Evolutionary conservation across 2,888 invertebrate genomes (phyloP), one percentile per base, ranked within the genome.

Genomic region (Carabus problematicus): DNA sequence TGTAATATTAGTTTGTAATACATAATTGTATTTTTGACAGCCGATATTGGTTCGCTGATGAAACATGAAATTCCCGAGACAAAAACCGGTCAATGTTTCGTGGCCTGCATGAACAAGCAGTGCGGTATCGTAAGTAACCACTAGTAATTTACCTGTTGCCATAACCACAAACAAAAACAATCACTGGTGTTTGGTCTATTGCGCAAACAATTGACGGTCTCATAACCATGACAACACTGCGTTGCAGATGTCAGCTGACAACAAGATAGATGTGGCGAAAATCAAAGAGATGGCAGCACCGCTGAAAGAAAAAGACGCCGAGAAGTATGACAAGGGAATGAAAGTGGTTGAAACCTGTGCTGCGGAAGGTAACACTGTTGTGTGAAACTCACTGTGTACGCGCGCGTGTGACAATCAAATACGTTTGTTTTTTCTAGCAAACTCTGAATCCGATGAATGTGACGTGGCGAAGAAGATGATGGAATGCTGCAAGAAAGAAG

Each of bases 81-180:
- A 1, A 76, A 76, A 14, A 79, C 77, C 39, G 82, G 81, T 0
- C 83, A 82, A 73, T 86, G 86, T 73, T 77, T 85, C 41, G 72
- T 84, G 64, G 82, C 82, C n/a, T 86, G 86, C 70, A 77, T 84
- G 40, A 83, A 82, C 70, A 83, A 76, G 73, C 82, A 80, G 72
- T 76, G 82, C 56, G 79, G 81, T 70, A 80, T 84, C 79, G 86
- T 85, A 78, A 82, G 80, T 75, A 61, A 29, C n/a, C n/a, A 29
- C 2, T 29, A 29, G 2, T 29, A 29, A 3, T 29, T 29, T 3
- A 29, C 29, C n/a, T n/a, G n/a, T n/a, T n/a, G n/a, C n/a, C n/a
- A n/a, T n/a, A n/a, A n/a, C n/a, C n/a, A n/a, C n/a, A n/a, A n/a
- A n/a, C n/a, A n/a, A n/a, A n/a, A n/a, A n/a, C n/a, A n/a, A n/a